phyloP scores from a whole-genome alignment of 2,113 vertebrate genomes.

The Charina bottae region DNA sequence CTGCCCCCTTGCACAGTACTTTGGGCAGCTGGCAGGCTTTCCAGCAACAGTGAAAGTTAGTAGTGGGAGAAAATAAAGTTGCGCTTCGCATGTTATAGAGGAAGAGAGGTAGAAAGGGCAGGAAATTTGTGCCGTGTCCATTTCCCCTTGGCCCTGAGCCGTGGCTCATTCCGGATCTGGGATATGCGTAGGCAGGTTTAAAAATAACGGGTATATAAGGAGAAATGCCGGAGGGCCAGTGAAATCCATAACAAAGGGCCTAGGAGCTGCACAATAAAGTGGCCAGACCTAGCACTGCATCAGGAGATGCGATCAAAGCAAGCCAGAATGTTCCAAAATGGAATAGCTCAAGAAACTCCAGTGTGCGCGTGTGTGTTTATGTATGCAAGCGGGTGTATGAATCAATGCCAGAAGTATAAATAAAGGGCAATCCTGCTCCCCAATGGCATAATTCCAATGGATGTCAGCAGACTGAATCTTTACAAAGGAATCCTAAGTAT shows the following conservation, averaged over 20 bases:
- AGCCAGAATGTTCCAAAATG: slow-evolving; percentile 28
- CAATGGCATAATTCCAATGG: background rate
- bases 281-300: slow-evolving; percentile 52
- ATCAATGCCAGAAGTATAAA: background rate
- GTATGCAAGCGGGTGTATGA: background rate
- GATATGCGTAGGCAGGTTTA: slow-evolving; percentile 81
- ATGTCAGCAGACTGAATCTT: background rate
- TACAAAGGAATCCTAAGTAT: background rate
- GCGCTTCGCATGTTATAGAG: slow-evolving; percentile 69
- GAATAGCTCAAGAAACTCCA: background rate
- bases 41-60: slow-evolving; percentile 75
- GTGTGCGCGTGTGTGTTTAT: background rate
- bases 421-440: background rate
- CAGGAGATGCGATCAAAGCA: slow-evolving; percentile 66
- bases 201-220: slow-evolving; percentile 81
- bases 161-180: slow-evolving; percentile 75
- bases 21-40: slow-evolving; percentile 39
- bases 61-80: slow-evolving; percentile 66
- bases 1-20: background rate
- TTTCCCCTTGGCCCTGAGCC: slow-evolving; percentile 76
- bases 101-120: slow-evolving; percentile 77
- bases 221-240: slow-evolving; percentile 47
- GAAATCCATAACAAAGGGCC: slow-evolving; percentile 41
- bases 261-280: slow-evolving; percentile 23
- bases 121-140: slow-evolving; percentile 78